Conservation (phyloP, 2,888 invertebrate genomes). For the Cryptophagus acutangulus region DNA sequence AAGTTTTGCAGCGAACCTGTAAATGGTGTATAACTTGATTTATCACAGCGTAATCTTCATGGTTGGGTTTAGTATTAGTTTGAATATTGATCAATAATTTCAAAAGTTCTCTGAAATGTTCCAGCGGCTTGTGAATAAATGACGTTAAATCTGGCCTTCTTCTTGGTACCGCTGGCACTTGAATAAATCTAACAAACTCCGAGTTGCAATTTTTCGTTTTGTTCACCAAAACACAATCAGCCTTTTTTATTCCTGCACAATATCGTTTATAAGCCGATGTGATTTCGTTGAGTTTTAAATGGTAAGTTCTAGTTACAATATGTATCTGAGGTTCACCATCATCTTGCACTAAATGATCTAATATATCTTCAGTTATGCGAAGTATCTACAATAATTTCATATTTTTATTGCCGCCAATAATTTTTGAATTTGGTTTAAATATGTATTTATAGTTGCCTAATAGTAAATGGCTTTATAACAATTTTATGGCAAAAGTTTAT, state of each 20-base stretch:
- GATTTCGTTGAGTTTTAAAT: constrained; percentile 68
- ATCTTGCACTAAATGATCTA: constrained; percentile 68
- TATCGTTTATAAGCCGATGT: constrained; percentile 76
- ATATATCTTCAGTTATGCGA: constrained; percentile 73
- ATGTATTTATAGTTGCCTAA: no score
- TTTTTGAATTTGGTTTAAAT: no score
- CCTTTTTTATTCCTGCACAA: constrained; percentile 77
- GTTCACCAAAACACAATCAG: constrained; percentile 77
- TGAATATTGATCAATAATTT: constrained; percentile 56
- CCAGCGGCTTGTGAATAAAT: constrained; percentile 77
- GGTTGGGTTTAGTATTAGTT: constrained; percentile 48
- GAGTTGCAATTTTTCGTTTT: constrained; percentile 69
- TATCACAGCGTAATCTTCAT: constrained; percentile 50
- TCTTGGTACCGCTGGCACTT: constrained; percentile 75
- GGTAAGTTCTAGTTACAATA: constrained; percentile 65
- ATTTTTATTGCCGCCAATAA: no score
- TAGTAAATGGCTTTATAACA: no score
- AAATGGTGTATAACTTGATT: constrained; percentile 49
- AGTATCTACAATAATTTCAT: constrained; percentile 58
- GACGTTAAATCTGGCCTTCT: constrained; percentile 80
- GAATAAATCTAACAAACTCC: constrained; percentile 74
- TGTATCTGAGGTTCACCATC: constrained; percentile 69
- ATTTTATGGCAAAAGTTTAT: no score
- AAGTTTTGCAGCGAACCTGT: no score
- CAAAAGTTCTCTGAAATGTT: constrained; percentile 67